phyloP scores from a whole-genome alignment of 2,113 vertebrate species.

The Sturnus vulgaris region DNA sequence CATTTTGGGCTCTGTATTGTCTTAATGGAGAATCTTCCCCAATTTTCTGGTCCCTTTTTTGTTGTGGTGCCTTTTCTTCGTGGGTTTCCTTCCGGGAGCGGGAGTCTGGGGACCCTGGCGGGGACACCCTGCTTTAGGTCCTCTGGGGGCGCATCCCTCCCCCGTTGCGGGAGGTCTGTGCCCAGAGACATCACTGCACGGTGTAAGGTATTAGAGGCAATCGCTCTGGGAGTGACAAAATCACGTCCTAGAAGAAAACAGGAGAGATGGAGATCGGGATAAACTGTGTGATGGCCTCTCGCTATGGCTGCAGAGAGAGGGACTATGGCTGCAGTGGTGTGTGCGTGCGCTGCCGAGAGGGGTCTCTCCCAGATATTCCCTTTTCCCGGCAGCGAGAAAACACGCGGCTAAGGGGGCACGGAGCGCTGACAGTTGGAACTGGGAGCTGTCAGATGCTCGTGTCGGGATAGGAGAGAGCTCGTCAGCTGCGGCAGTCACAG shows the following conservation, averaged over 20 bases:
- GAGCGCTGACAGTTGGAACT: not conserved
- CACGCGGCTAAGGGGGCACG: not conserved
- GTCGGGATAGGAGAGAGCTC: not conserved
- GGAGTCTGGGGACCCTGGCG: not conserved
- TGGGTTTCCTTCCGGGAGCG: not conserved
- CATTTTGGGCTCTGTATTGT: not conserved
- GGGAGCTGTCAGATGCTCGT: not conserved
- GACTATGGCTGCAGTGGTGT: not conserved
- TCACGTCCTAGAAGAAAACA: not conserved
- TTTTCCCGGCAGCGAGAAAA: not conserved
- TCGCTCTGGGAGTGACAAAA: not conserved
- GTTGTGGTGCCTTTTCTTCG: not conserved
- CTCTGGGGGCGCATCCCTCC: not conserved
- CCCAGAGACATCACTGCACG: not conserved
- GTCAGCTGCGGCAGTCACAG: not conserved
- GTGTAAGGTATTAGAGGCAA: not conserved
- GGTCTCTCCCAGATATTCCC: not conserved
- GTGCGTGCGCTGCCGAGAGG: not conserved
- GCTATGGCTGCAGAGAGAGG: not conserved
- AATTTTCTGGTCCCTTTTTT: not conserved
- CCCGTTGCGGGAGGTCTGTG: not conserved
- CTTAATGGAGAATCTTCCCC: not conserved
- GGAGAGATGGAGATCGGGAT: not conserved
- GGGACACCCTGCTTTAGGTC: not conserved
- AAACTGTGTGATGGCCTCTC: not conserved